Conservation (phyloP, 2,113 vertebrate species). For the Mormyrus lacerda region DNA sequence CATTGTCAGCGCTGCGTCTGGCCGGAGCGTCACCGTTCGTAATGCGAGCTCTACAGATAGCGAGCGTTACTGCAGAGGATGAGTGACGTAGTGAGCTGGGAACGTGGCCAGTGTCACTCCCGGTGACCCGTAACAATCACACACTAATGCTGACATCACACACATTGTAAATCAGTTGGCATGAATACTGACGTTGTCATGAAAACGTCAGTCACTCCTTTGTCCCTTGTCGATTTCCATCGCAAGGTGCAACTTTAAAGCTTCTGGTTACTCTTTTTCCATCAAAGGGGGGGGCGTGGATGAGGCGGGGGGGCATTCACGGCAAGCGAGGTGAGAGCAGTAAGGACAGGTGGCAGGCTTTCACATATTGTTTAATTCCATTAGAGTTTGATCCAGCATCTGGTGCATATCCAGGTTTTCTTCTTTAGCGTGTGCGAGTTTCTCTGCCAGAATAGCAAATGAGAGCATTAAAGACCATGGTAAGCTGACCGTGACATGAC, state of each 20-base stretch:
- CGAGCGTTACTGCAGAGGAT: constrained; percentile 33
- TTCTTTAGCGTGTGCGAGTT: constrained; percentile 98
- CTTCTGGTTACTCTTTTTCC: constrained; percentile 44
- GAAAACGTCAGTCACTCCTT: constrained; percentile 50
- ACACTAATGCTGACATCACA: constrained; percentile 48
- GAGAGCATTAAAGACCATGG: constrained; percentile 43
- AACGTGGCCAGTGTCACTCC: constrained; percentile 35
- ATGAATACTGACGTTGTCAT: constrained; percentile 40
- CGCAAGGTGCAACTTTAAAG: constrained; percentile 51
- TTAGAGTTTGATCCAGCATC: constrained; percentile 99
- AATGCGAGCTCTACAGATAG: constrained; percentile 1
- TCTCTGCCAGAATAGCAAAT: constrained; percentile 89
- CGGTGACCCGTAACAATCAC: constrained; percentile 39
- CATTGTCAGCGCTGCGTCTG: constrained; percentile 38
- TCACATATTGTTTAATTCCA: constrained; percentile 99
- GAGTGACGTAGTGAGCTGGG: constrained; percentile 38
- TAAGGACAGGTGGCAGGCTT: constrained; percentile 53
- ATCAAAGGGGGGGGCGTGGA: constrained; percentile 31
- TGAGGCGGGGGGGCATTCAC: constrained; percentile 39
- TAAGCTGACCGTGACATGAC: constrained; percentile 4
- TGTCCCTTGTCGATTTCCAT: constrained; percentile 60
- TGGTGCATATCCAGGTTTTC: constrained; percentile 98
- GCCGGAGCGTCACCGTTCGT: neutral
- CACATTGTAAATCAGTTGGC: constrained; percentile 35
- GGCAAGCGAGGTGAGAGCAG: constrained; percentile 75